Evolutionary conservation across 2,113 vertebrate genomes (phyloP).

Genomic region (Mormyrus lacerda): DNA sequence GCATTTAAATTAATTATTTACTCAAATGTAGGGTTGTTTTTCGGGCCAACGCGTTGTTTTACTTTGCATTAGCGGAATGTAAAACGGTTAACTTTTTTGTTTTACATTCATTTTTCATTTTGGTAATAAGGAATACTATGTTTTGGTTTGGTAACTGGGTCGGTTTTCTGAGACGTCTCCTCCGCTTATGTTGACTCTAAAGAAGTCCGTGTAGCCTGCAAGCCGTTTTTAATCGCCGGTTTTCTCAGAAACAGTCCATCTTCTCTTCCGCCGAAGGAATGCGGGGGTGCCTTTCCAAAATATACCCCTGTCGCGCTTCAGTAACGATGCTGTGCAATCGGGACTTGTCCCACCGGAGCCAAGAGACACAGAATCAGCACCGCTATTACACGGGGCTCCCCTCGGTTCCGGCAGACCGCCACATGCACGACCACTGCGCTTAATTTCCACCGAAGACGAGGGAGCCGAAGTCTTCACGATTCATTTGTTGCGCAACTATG

Average conservation of each 20-base stretch:
- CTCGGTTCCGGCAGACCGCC: neutral
- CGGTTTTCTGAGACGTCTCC: neutral
- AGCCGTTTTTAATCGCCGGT: neutral
- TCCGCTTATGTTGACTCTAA: neutral
- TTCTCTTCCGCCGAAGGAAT: slow-evolving; percentile 6
- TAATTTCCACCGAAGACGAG: neutral
- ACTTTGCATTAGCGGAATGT: neutral
- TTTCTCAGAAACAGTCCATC: slow-evolving; percentile 9
- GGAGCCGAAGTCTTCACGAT: neutral
- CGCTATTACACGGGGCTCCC: neutral
- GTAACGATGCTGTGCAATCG: neutral
- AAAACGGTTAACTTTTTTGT: neutral
- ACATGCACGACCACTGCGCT: neutral
- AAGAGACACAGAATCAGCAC: neutral
- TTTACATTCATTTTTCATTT: neutral
- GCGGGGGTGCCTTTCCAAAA: slow-evolving; percentile 11
- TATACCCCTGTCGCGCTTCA: slow-evolving; percentile 10
- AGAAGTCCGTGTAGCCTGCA: neutral
- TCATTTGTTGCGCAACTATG: neutral
- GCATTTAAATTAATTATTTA: neutral
- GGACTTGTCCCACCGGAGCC: slow-evolving; percentile 1
- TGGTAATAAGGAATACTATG: neutral
- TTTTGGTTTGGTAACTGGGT: neutral
- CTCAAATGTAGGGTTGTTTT: neutral
- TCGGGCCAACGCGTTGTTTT: neutral